These are phyloP conservation scores for Thysanoteuthis rhombus DNA, from an alignment of 2,888 invertebrate genomes.

Conservation along the genomic window DNA sequence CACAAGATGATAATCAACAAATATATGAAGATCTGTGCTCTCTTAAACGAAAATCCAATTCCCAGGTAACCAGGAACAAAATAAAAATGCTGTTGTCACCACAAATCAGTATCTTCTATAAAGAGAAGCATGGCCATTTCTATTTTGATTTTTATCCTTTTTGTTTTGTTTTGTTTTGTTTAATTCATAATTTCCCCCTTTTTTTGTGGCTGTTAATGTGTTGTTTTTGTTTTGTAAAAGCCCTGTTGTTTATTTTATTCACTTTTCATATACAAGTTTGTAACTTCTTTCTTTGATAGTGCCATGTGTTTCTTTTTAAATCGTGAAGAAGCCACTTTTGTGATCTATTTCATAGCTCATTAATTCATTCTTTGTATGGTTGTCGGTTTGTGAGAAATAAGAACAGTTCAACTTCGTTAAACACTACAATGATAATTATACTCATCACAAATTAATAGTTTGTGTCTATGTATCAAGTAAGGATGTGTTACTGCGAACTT, in stretches of 20 bases:
- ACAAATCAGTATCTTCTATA: background rate
- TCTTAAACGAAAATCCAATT: conserved; percentile 43
- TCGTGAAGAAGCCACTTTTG: background rate
- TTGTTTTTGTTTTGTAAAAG: background rate
- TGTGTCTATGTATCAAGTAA: no score
- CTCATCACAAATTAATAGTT: no score
- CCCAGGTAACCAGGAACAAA: conserved; percentile 45
- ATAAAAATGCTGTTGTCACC: background rate
- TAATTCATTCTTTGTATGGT: background rate
- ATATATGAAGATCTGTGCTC: conserved; percentile 82
- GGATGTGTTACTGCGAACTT: no score
- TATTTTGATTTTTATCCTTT: background rate
- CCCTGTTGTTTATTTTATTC: background rate
- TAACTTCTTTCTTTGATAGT: background rate
- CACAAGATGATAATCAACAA: conserved; percentile 71
- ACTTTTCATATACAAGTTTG: background rate
- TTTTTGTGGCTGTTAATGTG: background rate
- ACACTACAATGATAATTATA: no score
- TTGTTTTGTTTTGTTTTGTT: no score
- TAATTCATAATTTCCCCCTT: background rate
- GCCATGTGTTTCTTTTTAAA: background rate
- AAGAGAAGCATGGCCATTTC: background rate
- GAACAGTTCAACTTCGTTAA: background rate
- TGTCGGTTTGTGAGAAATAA: background rate
- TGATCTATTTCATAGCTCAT: background rate